Evolutionary conservation across 2,113 vertebrate species (phyloP).

Genomic region (Isurus oxyrinchus): DNA sequence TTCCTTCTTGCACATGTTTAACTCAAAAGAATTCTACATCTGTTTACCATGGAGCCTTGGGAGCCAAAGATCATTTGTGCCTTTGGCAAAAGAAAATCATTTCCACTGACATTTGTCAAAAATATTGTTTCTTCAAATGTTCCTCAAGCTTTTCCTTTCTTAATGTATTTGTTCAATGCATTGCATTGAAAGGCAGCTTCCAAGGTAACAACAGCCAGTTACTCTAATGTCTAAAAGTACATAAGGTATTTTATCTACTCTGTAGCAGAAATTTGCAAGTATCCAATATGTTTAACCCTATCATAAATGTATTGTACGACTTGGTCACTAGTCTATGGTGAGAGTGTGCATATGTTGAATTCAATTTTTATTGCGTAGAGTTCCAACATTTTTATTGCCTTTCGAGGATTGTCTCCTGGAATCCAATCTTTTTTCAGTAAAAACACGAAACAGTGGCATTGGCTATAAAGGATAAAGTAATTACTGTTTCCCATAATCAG

Average conservation of each 20-base stretch:
- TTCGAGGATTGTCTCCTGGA: no score
- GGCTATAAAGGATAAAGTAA: background rate
- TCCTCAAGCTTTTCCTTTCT: slow-evolving; percentile 33
- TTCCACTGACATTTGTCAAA: slow-evolving; percentile 34
- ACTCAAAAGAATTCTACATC: slow-evolving; percentile 39
- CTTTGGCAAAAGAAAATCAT: slow-evolving; percentile 24
- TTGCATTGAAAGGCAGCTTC: background rate
- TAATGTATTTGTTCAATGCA: slow-evolving; percentile 24
- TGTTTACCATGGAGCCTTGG: slow-evolving; percentile 22
- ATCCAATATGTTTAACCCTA: background rate
- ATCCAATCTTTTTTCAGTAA: background rate
- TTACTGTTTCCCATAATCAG: background rate
- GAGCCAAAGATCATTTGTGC: slow-evolving; percentile 23
- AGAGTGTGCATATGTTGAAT: background rate
- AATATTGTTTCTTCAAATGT: slow-evolving; percentile 37
- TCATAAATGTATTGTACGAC: background rate
- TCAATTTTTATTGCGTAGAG: background rate
- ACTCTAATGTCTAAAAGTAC: slow-evolving; percentile 18
- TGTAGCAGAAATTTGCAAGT: background rate
- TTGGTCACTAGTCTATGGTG: background rate
- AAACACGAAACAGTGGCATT: background rate
- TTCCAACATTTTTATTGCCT: background rate
- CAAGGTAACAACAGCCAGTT: slow-evolving; percentile 13
- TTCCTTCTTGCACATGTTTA: slow-evolving; percentile 39
- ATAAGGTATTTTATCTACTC: background rate